phyloP scores from a whole-genome alignment of 2,113 vertebrate genomes.

The Ramphastos sulfuratus region DNA sequence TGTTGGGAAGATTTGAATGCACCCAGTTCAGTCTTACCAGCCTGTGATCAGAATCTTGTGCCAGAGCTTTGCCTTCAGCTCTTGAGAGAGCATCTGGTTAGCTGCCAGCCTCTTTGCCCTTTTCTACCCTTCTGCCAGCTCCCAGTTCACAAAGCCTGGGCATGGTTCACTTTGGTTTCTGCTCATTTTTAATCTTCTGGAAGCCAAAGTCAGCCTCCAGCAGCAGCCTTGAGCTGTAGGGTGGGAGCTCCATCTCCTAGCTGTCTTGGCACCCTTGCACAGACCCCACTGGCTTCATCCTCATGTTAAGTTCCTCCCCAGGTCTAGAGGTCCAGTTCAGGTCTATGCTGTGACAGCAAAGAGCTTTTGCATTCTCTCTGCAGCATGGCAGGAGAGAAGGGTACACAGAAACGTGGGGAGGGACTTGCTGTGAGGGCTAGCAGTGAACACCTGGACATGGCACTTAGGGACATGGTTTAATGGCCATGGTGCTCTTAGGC shows the following conservation, averaged over 20 bases:
- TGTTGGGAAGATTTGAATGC: background rate
- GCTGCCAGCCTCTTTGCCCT: background rate
- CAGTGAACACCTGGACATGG: too few relatives aligned
- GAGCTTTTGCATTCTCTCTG: background rate
- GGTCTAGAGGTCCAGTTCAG: background rate
- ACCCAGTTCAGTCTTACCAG: background rate
- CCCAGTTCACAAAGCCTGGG: background rate
- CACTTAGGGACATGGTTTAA: too few relatives aligned
- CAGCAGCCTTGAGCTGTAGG: background rate
- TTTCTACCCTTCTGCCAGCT: background rate
- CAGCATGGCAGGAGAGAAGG: background rate
- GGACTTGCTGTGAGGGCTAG: background rate
- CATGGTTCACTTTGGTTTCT: background rate
- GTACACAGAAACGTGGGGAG: background rate
- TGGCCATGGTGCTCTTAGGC: too few relatives aligned
- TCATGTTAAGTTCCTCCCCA: background rate
- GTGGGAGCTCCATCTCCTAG: background rate
- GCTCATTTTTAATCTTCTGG: background rate
- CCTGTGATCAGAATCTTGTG: background rate
- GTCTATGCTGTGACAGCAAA: background rate
- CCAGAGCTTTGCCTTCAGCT: background rate
- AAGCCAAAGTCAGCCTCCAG: background rate
- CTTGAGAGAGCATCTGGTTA: rapidly evolving
- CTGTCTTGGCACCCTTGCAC: background rate
- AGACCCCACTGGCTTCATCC: background rate